These are phyloP conservation scores for Symphodus melops DNA, from an alignment of 2,113 vertebrate genomes.

Conservation along the genomic window DNA sequence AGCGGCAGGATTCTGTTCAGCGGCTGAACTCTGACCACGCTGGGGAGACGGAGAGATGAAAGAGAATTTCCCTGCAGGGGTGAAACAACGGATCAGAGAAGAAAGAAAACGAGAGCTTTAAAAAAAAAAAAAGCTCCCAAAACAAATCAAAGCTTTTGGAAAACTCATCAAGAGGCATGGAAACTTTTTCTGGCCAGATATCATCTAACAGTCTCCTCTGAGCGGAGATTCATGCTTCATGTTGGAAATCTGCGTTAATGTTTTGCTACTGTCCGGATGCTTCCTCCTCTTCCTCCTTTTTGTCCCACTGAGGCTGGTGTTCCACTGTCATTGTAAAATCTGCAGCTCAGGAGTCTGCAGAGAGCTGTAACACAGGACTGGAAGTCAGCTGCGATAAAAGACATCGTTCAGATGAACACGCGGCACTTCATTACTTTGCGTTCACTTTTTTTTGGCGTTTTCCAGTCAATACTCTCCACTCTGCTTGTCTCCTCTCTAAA, in stretches of 20 bases:
- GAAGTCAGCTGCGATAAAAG: too few species aligned
- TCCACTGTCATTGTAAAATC: too few species aligned
- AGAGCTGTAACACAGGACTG: too few species aligned
- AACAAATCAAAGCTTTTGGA: background rate
- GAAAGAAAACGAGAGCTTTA: background rate
- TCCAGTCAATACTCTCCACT: background rate
- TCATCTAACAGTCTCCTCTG: too few species aligned
- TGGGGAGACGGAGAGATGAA: background rate
- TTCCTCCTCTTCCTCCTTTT: too few species aligned
- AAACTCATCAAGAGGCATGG: background rate
- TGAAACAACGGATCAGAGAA: background rate
- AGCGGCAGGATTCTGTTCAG: conserved; percentile 8
- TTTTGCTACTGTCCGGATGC: too few species aligned
- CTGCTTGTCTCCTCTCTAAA: background rate
- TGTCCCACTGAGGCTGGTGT: too few species aligned
- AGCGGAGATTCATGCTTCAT: background rate
- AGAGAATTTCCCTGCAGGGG: conserved; percentile 9
- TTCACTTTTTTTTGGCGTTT: background rate
- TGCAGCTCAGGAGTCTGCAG: too few species aligned
- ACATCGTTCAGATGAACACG: background rate
- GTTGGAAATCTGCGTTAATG: too few species aligned
- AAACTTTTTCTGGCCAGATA: background rate
- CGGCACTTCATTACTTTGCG: background rate
- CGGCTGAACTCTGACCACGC: conserved; percentile 29
- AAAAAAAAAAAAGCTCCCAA: background rate